phyloP scores from a whole-genome alignment of 2,888 invertebrate genomes.

The Drosophila fungiperda region DNA sequence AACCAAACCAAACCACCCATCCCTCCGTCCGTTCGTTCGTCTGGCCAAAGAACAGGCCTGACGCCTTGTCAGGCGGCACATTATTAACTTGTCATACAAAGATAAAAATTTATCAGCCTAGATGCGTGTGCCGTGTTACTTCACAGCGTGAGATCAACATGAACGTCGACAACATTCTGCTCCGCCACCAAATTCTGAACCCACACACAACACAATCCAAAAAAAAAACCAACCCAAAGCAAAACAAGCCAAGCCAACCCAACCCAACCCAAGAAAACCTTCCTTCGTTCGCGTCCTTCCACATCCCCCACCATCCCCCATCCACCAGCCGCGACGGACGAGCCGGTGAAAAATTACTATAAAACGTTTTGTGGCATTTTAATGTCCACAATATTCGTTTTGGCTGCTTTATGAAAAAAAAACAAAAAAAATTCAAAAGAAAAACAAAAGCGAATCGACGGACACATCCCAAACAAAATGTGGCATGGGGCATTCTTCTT shows the following conservation, averaged over 20 bases:
- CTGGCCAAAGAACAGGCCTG: constrained; percentile 15
- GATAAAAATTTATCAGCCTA: constrained; percentile 82
- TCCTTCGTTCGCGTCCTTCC: constrained; percentile 16
- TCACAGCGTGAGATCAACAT: constrained; percentile 74
- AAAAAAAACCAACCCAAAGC: background rate
- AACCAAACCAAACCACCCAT: too few species aligned
- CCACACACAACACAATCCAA: background rate
- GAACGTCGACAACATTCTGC: constrained; percentile 57
- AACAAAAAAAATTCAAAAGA: constrained; percentile 55
- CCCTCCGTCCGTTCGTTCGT: background rate
- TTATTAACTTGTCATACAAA: constrained; percentile 83
- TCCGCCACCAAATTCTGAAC: constrained; percentile 2
- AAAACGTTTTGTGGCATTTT: constrained; percentile 82
- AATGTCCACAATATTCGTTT: constrained; percentile 73
- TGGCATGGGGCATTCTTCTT: background rate
- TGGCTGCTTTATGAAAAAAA: constrained; percentile 60
- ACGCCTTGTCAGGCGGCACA: constrained; percentile 62
- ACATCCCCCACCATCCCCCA: constrained; percentile 3
- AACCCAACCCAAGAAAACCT: constrained; percentile 12
- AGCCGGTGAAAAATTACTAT: constrained; percentile 77
- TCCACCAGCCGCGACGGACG: constrained; percentile 7
- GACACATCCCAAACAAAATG: constrained; percentile 24
- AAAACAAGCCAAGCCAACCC: background rate
- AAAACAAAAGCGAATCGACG: constrained; percentile 54
- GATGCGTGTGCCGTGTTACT: constrained; percentile 64